Evolutionary conservation across 2,888 invertebrate species (phyloP), one percentile per base, ranked within the genome.

Genomic region (Drosophila mercatorum): DNA sequence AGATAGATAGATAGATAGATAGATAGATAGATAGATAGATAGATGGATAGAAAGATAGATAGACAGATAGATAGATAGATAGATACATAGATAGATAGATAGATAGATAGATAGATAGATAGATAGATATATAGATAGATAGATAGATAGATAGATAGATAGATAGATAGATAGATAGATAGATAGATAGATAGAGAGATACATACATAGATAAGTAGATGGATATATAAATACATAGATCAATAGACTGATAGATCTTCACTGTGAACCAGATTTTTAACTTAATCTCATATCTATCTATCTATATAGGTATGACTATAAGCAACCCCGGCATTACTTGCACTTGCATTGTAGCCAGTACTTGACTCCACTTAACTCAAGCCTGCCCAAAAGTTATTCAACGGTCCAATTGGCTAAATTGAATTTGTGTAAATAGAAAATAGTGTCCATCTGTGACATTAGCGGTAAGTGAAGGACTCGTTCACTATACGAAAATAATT

Each of bases 401-500:
- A 11, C 4, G 12, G n/a, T 14, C 26, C 10, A n/a, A 36, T 38
- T 40, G 17, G 2, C 2, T 3, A 31, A n/a, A 63, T n/a, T 8
- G 22, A 53, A 71, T 71, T 60, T 12, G 17, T 53, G 36, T 26
- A 11, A 52, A 40, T 11, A 51, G 17, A 17, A 52, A 44, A 63
- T 61, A 17, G 12, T 40, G 60, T 34, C 41, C 52, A 68, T 52
- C 53, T 75, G 76, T 52, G 59, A 46, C 44, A 74, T 74, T 47
- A 11, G 26, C 51, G 31, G 41, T 22, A 46, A 47, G 52, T 49
- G 22, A 41, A 71, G 47, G 36, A 38, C 36, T 46, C 44, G 10
- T 41, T 40, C 44, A 46, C 56, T 46, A 57, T 52, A 51, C 52
- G 52, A 53, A 77, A 36, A 78, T 77, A 77, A 77, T 77, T 81